Base-by-base conservation (phyloP, 1,140 invertebrate species). In the Saccostrea echinata region DNA sequence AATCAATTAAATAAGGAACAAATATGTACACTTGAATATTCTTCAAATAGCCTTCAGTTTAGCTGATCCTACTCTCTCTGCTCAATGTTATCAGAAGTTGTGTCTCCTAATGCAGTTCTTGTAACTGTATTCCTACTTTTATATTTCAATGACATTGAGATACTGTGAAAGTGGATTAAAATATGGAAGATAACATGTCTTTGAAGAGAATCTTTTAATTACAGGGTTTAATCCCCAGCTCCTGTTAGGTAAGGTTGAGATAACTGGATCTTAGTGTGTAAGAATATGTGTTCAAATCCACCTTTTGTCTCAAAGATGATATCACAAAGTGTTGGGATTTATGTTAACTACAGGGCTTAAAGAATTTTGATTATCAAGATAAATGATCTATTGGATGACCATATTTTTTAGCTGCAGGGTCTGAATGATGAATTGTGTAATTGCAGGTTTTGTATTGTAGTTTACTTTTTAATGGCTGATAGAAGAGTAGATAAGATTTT, bases 291-390 rank as follows among this genome's bases (percentile, higher is more conserved):
- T 83, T 83, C 81, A 53, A 83, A 83, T 83, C 81, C 81, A 83
- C 81, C 81, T 83, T 83, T 51, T 83, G 81, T 51, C 52, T 53
- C 35, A 83, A 83, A 83, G 81, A 83, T 83, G 35, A 51, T 83
- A 83, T 83, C 81, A 52, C 52, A 83, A 83, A 83, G 81, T 83
- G 81, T 83, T 83, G 52, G 81, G 81, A 83, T 83, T 83, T 52
- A 83, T 83, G 81, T 83, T 83, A 83, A 53, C 52, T 83, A 83
- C 43, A 53, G 81, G 52, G 81, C 81, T 83, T 83, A 52, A 27
- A 16, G 68, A 83, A 83, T 51, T 53, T 83, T 83, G 81, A 83
- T 51, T 27, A 83, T 52, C 35, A 51, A 51, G 81, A 53, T 83
- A 52, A 53, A 33, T 83, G 52, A 83, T 83, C 43, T 83, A 83